These are phyloP conservation scores for Calliphora vicina DNA, from an alignment of 1,140 invertebrate genomes.

Conservation along the genomic window DNA sequence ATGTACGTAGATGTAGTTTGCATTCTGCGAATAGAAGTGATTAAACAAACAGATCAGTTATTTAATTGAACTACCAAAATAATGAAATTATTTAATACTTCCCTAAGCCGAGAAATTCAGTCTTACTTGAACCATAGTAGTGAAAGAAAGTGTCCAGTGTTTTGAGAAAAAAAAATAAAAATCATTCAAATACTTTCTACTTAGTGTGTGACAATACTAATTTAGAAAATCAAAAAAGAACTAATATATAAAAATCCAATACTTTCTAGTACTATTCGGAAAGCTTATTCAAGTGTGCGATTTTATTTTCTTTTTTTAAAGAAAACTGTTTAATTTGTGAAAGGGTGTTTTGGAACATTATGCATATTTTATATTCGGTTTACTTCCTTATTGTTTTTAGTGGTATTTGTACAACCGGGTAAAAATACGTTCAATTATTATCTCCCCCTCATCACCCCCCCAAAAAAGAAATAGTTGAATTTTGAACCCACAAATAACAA, in stretches of 20 bases:
- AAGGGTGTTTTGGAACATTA: constrained; percentile 7
- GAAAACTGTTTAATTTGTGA: neutral
- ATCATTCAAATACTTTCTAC: too few species aligned
- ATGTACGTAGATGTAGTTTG: neutral
- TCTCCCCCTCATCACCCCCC: too few species aligned
- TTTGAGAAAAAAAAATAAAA: neutral
- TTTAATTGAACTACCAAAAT: neutral
- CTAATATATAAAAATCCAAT: too few species aligned
- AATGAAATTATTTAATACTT: neutral
- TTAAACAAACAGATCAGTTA: neutral
- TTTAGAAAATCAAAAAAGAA: too few species aligned
- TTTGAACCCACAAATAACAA: neutral
- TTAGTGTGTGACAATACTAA: too few species aligned
- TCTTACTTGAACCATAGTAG: neutral
- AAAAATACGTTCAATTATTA: neutral
- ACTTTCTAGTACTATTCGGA: neutral
- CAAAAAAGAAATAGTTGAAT: neutral
- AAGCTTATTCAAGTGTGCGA: neutral
- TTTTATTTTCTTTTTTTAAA: neutral
- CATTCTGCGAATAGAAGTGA: neutral
- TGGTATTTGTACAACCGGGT: constrained; percentile 16
- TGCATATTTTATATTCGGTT: constrained; percentile 23
- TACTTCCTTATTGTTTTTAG: constrained; percentile 14
- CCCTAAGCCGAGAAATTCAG: neutral
- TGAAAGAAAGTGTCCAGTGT: constrained; percentile 1